These are phyloP conservation scores for Epirrhoe alternata DNA, from an alignment of 2,888 invertebrate species.

Conservation along the genomic window DNA sequence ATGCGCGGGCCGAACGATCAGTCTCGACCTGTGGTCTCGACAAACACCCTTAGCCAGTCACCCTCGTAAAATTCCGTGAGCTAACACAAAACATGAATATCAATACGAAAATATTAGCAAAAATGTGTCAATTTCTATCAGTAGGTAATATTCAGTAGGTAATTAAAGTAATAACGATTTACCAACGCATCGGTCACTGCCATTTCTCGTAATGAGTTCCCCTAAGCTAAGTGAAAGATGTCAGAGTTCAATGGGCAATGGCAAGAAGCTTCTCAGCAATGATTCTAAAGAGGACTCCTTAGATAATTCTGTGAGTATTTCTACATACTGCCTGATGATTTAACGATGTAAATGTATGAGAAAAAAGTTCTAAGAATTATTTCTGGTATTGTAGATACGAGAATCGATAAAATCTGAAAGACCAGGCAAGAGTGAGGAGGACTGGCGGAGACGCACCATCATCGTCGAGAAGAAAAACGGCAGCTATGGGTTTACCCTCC, in stretches of 20 bases:
- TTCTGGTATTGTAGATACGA: slow-evolving; percentile 59
- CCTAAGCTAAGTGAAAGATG: slow-evolving; percentile 77
- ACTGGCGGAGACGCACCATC: slow-evolving; percentile 94
- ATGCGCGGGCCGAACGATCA: slow-evolving; percentile 29
- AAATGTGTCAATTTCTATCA: slow-evolving; percentile 12
- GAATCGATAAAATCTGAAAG: slow-evolving; percentile 75
- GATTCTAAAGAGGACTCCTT: slow-evolving; percentile 77
- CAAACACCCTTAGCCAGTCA: slow-evolving; percentile 30
- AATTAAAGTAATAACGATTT: background rate
- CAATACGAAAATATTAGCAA: slow-evolving; percentile 11
- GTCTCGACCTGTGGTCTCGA: slow-evolving; percentile 5
- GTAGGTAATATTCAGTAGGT: background rate
- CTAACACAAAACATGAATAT: slow-evolving; percentile 14
- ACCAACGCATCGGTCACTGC: slow-evolving; percentile 22
- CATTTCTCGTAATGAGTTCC: slow-evolving; percentile 66
- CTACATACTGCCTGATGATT: background rate
- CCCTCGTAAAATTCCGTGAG: slow-evolving; percentile 20
- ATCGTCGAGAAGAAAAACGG: slow-evolving; percentile 96
- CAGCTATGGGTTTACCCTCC: slow-evolving; percentile 97
- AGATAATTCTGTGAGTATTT: slow-evolving; percentile 74
- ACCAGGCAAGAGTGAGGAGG: slow-evolving; percentile 87
- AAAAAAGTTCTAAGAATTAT: background rate
- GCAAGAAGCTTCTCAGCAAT: slow-evolving; percentile 67
- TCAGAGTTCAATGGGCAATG: slow-evolving; percentile 71
- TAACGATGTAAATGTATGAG: background rate